Percentiles rank a stretch among this genome's conserved stretches.
These are phyloP conservation scores for Cottus gobio DNA, from an alignment of 2,113 vertebrate species.

Conservation along the genomic window DNA sequence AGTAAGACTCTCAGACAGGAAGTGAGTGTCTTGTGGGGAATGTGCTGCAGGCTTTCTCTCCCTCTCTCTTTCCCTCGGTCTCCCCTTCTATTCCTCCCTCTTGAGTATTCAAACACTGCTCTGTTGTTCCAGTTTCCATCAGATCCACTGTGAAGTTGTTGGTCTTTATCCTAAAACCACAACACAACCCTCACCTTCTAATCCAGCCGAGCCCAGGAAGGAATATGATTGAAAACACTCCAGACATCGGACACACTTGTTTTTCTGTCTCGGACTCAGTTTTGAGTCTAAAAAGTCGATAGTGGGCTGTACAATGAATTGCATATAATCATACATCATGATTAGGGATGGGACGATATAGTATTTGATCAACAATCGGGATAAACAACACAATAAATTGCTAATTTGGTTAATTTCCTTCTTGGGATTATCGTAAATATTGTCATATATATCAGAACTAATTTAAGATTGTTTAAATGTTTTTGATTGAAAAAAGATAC, in stretches of 20 bases:
- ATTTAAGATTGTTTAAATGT: not conserved
- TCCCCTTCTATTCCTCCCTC: slow-evolving; percentile 47
- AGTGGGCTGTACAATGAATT: not conserved
- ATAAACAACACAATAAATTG: too few relatives aligned
- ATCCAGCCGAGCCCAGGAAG: not conserved
- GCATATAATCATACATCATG: not conserved
- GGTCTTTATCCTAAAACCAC: slow-evolving; percentile 31
- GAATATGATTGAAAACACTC: not conserved
- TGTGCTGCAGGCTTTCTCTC: slow-evolving; percentile 75
- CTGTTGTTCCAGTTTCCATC: slow-evolving; percentile 71
- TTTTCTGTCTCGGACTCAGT: not conserved
- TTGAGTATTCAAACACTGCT: slow-evolving; percentile 67
- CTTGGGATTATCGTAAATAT: not conserved
- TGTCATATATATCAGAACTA: not conserved
- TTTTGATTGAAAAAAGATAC: not conserved
- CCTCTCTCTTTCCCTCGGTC: slow-evolving; percentile 22
- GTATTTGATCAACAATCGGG: not conserved
- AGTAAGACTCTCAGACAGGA: slow-evolving; percentile 80
- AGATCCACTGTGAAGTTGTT: slow-evolving; percentile 43
- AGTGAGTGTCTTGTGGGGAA: slow-evolving; percentile 81
- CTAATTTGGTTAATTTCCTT: too few relatives aligned
- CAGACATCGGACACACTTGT: not conserved
- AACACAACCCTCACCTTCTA: slow-evolving; percentile 25
- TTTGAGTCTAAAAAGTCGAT: not conserved
- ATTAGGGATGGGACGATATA: not conserved